Evolutionary conservation across 2,113 vertebrate genomes (phyloP).

Genomic region (Apodemus speciosus): DNA sequence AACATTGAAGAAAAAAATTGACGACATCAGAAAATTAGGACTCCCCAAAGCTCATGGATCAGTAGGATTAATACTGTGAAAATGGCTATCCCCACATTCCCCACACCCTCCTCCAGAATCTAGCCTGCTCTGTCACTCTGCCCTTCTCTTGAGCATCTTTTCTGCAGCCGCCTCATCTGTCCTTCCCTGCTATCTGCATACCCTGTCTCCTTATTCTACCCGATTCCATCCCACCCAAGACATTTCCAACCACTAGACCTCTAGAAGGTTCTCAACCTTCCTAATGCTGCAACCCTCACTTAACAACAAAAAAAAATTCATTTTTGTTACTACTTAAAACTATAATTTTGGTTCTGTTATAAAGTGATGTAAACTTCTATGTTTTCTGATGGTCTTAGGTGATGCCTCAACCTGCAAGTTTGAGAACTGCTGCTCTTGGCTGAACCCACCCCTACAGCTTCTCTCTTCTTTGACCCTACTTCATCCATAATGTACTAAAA

Average conservation of each 20-base stretch:
- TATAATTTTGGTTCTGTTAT: neutral
- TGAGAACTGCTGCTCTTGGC: neutral
- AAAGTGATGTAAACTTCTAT: neutral
- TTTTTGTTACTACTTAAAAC: neutral
- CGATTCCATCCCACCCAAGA: neutral
- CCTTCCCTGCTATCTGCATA: neutral
- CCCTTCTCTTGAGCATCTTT: neutral
- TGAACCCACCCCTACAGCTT: neutral
- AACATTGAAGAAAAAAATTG: neutral
- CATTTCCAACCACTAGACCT: neutral
- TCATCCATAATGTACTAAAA: neutral
- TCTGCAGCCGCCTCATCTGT: neutral
- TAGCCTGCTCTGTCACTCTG: neutral
- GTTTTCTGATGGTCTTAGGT: neutral
- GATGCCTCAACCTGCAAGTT: neutral
- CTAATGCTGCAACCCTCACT: neutral
- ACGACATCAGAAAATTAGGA: neutral
- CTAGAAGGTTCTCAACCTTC: neutral
- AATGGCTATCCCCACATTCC: neutral
- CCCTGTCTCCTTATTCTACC: neutral
- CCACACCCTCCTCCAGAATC: neutral
- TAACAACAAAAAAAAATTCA: no score
- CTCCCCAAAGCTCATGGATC: neutral
- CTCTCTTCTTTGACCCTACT: neutral
- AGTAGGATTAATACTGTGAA: neutral